Percentiles rank a stretch among this genome's conserved stretches.
phyloP scores from a whole-genome alignment of 53 echinoderm and acorn worm species.

The Hippasteria phrygiana region DNA sequence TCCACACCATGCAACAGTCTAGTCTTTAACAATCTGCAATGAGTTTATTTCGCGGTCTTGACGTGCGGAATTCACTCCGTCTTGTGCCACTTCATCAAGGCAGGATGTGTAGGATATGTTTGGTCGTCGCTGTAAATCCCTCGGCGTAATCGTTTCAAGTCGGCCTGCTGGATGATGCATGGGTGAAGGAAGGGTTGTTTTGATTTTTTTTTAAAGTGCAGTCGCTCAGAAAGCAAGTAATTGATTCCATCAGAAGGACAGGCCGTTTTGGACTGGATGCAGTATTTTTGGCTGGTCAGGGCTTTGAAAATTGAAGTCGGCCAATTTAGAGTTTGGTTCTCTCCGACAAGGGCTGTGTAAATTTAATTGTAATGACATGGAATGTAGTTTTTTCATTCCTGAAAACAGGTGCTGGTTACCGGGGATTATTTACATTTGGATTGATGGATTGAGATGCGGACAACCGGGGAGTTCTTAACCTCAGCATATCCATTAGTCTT shows the following conservation, averaged over 20 bases:
- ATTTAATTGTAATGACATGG: not conserved
- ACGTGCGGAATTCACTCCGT: not conserved
- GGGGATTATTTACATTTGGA: not conserved
- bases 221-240: not conserved
- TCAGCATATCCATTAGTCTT: not conserved
- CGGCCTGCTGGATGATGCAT: not conserved
- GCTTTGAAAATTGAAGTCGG: not conserved
- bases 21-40: too few relatives aligned
- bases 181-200: not conserved
- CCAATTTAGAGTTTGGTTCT: too few relatives aligned
- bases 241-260: not conserved
- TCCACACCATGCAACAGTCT: too few relatives aligned
- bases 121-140: not conserved
- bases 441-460: not conserved
- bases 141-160: not conserved
- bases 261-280: not conserved
- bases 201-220: slow-evolving; percentile 22
- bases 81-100: not conserved
- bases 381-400: slow-evolving; percentile 7
- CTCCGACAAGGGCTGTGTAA: too few relatives aligned
- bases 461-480: not conserved
- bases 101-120: not conserved
- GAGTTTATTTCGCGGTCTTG: not conserved
- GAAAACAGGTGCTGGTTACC: slow-evolving; percentile 6
- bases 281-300: not conserved